Base-by-base conservation (phyloP, 2,888 invertebrate genomes). In the Limulus polyphemus region DNA sequence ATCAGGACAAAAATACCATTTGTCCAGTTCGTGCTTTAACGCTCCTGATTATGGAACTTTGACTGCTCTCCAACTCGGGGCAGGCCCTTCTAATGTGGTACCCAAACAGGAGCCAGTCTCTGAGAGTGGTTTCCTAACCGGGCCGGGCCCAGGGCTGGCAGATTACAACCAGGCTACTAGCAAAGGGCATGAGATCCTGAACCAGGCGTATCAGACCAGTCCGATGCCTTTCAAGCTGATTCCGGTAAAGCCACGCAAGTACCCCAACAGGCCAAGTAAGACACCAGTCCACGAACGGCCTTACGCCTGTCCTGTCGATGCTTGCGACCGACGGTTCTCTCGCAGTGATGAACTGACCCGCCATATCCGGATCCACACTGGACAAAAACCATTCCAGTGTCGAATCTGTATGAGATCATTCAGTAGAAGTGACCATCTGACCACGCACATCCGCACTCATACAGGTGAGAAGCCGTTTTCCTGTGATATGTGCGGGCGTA, bases 341-440 rank as follows among this genome's bases (percentile, higher is more conserved):
- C 83, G 99, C 62, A 94, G 93, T 65, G 99, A 99, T 80, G 99
- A 99, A 79, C 84, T 99, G 65, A 98, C 99, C 62, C 83, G 99
- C 72, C 99, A 99, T 80, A 97, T 99, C 72, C 86, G 99, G 71
- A 99, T 99, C 74, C 99, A 99, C 80, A 99, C 98, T 57, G 99
- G 97, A 1, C 95, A 97, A 77, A 97, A 97, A 76, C 97, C 97
- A 72, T 97, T 97, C 81, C 92, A 97, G 80, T 99, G 99, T 77
- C 85, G 94, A 69, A 97, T 99, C 73, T 99, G 99, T 79, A 92
- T 95, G 92, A 83, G 99, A 55, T 93, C 95, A 59, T 99, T 99
- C 80, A 90, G 89, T 69, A 84, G 99, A 64, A 93, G 93, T 69
- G 99, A 99, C 77, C 99, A 99, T 78, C 81, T 99, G 69, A 99